phyloP scores from a whole-genome alignment of 2,888 invertebrate species.

The Macrophya annulata region DNA sequence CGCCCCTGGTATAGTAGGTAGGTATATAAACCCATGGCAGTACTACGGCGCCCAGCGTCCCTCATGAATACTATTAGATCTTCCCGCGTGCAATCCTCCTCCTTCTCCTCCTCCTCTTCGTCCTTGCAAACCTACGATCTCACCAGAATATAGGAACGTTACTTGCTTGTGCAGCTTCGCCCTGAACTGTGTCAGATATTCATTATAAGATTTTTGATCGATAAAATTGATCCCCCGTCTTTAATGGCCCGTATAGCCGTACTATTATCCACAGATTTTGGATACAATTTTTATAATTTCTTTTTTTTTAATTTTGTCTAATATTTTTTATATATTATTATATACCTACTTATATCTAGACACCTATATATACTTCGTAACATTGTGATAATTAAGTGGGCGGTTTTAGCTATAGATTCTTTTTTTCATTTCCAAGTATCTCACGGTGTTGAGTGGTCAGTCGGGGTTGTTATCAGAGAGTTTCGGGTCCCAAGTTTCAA shows the following conservation, averaged over 20 bases:
- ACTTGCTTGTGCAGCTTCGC: too few relatives aligned
- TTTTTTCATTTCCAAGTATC: conserved; percentile 27
- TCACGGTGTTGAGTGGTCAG: neutral
- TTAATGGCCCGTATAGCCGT: too few relatives aligned
- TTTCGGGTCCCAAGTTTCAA: neutral
- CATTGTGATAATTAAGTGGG: conserved; percentile 18
- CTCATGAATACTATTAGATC: conserved; percentile 57
- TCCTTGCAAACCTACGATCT: neutral
- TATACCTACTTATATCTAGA: neutral
- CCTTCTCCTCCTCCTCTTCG: neutral
- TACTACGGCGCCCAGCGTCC: conserved; percentile 60
- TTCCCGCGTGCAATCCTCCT: conserved; percentile 5
- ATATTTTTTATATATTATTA: neutral
- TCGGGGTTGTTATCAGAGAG: conserved; percentile 36
- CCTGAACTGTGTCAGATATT: neutral
- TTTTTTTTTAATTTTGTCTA: neutral
- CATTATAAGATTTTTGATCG: neutral
- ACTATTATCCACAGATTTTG: neutral
- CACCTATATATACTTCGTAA: neutral
- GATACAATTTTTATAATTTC: neutral
- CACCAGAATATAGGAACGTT: neutral
- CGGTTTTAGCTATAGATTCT: neutral
- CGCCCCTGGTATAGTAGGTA: conserved; percentile 28
- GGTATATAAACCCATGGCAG: neutral
- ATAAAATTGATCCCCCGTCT: too few relatives aligned